Percentiles rank a stretch among this genome's conserved stretches.
Evolutionary conservation across 2,888 invertebrate genomes (phyloP).

Genomic region (Brachypalpus laphriformis): DNA sequence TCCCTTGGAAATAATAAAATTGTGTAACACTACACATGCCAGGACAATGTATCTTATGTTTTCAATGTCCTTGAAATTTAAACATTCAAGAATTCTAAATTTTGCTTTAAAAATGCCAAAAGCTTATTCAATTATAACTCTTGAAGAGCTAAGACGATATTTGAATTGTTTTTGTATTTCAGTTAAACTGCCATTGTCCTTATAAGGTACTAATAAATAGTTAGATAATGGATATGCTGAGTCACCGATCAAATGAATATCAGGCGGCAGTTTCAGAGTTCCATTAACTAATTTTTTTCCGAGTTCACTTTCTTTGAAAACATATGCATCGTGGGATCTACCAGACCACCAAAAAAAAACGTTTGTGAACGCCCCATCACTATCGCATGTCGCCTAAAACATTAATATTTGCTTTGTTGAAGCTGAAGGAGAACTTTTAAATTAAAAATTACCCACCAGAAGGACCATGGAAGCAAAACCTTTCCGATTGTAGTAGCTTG

Average conservation of each 20-base stretch:
- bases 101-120: too few species aligned
- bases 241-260: not conserved
- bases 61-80: too few species aligned
- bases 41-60: too few species aligned
- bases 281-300: not conserved
- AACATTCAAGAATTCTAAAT: too few species aligned
- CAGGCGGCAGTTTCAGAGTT: not conserved
- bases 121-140: too few species aligned
- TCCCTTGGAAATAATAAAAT: too few species aligned
- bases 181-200: too few species aligned
- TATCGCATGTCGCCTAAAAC: slow-evolving; percentile 30
- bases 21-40: too few species aligned
- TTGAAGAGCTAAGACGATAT: not conserved
- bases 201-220: not conserved
- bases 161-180: not conserved
- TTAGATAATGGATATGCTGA: not conserved
- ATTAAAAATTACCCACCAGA: not conserved
- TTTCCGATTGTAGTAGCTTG: slow-evolving; percentile 4
- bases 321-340: not conserved
- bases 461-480: not conserved
- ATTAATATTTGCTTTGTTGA: not conserved
- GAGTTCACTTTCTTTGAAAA: not conserved
- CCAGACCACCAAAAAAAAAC: not conserved
- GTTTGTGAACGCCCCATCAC: slow-evolving; percentile 5
- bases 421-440: not conserved